Evolutionary conservation across 1,140 invertebrate species (phyloP).

Genomic region (Thereuonema tuberculata): DNA sequence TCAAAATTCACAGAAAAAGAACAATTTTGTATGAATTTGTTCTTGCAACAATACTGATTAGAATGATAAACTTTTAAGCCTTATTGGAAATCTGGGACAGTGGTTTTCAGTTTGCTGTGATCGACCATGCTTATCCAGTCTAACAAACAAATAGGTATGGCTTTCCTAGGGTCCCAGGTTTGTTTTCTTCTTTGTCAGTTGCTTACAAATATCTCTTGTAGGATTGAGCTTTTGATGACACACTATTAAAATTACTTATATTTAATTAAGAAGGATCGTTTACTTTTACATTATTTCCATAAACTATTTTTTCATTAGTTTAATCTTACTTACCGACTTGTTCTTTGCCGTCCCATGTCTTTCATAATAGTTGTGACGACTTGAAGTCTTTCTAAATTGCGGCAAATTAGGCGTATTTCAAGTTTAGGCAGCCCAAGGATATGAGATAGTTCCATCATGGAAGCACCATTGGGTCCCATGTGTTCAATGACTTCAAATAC

Average conservation of each 20-base stretch:
- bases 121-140: no score
- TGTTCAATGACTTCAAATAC: conserved; percentile 34
- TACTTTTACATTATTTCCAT: background rate
- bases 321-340: conserved; percentile 16
- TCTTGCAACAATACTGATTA: no score
- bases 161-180: no score
- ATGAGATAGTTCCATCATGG: conserved; percentile 33
- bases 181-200: no score
- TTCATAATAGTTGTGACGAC: conserved; percentile 37
- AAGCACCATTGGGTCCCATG: conserved; percentile 34
- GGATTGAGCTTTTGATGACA: no score
- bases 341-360: conserved; percentile 41
- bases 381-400: conserved; percentile 34
- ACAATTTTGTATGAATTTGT: no score
- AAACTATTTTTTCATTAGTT: background rate
- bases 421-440: conserved; percentile 38
- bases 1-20: no score
- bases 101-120: no score
- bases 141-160: no score
- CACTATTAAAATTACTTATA: background rate
- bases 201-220: no score
- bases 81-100: no score
- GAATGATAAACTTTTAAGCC: no score
- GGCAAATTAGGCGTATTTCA: conserved; percentile 35
- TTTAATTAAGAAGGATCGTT: background rate